Evolutionary conservation across 1,140 invertebrate genomes (phyloP), one percentile per base, ranked within the genome.

Genomic region (Mya arenaria): DNA sequence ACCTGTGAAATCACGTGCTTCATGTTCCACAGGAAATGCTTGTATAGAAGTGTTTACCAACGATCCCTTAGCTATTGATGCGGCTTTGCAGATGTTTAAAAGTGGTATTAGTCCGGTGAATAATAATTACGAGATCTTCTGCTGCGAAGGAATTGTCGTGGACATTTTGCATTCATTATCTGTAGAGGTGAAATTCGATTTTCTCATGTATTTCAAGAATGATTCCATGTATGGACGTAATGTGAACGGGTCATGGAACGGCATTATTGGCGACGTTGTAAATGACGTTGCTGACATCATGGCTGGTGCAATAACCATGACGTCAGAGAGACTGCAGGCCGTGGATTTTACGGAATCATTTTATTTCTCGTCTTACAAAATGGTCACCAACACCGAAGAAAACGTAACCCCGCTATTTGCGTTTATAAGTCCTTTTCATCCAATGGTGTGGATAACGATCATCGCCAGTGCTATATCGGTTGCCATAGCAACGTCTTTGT

Each of bases 311-410:
- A 93, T 98, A 34, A 97, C 96, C 87, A 96, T 98, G n/a, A 97
- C 96, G 4, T 94, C 94, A 55, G 93, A 93, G 28, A 92, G 96
- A 68, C 55, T 86, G 44, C 79, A 87, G 39, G 96, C 96, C 15
- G 96, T 99, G 17, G 97, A 98, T 90, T 98, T 96, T 91, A 97
- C 97, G 77, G 96, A 96, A 60, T 97, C 97, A 0, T 98, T 96
- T 91, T 96, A 6, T 98, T 96, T 92, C 96, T 97, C 48, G 96
- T 97, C 81, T 96, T 60, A 96, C 96, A 86, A 88, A 4, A 87
- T 92, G 84, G 83, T 92, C 10, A 82, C 90, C 8, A 78, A 78
- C 4, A 85, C 85, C 36, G 84, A 87, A 30, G 86, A 95, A 72
- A 95, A 95, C 0, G 96, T 97, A 86, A 96, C 97, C 83, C 96